Percentiles rank a stretch among this genome's conserved stretches.
These are phyloP conservation scores for Standfussiana lucernea DNA, from an alignment of 2,888 invertebrate species.

Conservation along the genomic window DNA sequence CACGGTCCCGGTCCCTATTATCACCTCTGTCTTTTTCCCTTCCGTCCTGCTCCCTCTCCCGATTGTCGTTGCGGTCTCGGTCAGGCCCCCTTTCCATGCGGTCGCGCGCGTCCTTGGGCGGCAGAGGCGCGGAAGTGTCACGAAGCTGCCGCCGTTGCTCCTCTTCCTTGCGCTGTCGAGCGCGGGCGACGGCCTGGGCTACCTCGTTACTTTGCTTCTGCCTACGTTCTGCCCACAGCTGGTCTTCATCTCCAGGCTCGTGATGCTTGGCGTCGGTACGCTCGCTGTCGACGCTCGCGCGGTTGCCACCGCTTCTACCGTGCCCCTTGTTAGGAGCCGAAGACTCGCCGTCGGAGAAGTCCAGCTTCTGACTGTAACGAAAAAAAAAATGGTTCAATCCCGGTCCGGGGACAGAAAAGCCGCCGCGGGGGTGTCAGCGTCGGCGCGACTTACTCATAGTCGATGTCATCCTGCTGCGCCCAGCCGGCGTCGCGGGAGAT, in stretches of 20 bases:
- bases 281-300: conserved; percentile 81
- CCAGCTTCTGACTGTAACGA: conserved; percentile 94
- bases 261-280: conserved; percentile 83
- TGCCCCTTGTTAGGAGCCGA: conserved; percentile 81
- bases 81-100: conserved; percentile 74
- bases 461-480: conserved; percentile 98
- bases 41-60: conserved; percentile 79
- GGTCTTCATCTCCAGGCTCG: conserved; percentile 86
- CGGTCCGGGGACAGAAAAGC: background rate
- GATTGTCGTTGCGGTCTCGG: conserved; percentile 79
- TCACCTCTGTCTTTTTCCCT: conserved; percentile 77
- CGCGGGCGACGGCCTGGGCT: conserved; percentile 95
- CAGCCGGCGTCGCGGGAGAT: conserved; percentile 97
- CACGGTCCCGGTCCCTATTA: conserved; percentile 75
- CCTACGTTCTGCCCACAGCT: conserved; percentile 93
- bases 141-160: conserved; percentile 94
- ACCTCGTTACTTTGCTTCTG: conserved; percentile 93
- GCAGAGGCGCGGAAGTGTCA: conserved; percentile 78
- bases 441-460: conserved; percentile 93
- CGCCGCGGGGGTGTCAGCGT: background rate
- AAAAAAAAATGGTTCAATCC: conserved; percentile 36
- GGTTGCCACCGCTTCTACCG: conserved; percentile 79
- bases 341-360: conserved; percentile 97
- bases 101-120: conserved; percentile 78
- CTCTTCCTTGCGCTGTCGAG: conserved; percentile 96